Conservation (phyloP, 2,888 invertebrate species). For the Dynastes maya region DNA sequence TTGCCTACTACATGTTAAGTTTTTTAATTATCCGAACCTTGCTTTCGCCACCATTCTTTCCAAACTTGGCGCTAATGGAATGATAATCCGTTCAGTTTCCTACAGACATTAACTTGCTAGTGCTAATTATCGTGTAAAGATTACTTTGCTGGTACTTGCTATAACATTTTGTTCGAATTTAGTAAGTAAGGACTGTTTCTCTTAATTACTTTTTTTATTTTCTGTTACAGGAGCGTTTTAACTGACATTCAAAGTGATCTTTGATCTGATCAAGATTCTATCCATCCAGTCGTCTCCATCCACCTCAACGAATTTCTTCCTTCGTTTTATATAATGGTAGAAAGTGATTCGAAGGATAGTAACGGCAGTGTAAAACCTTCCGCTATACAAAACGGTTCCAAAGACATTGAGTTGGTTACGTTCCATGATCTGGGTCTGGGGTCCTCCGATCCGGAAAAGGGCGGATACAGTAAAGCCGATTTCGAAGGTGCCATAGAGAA, state of each 20-base stretch:
- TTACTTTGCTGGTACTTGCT: background rate
- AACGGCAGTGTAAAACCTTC: slow-evolving; percentile 44
- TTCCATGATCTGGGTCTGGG: slow-evolving; percentile 50
- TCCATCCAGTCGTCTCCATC: slow-evolving; percentile 55
- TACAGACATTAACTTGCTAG: background rate
- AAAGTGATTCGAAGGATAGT: slow-evolving; percentile 79
- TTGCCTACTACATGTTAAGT: background rate
- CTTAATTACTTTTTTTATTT: background rate
- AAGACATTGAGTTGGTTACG: slow-evolving; percentile 71
- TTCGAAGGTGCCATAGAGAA: slow-evolving; percentile 91
- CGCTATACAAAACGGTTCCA: slow-evolving; percentile 71
- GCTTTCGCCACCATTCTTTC: background rate
- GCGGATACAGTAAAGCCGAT: slow-evolving; percentile 81
- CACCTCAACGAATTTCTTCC: background rate
- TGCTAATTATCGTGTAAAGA: background rate
- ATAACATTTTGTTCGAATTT: background rate
- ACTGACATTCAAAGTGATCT: slow-evolving; percentile 19
- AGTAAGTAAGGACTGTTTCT: background rate
- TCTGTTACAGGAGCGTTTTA: slow-evolving; percentile 24
- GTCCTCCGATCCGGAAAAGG: slow-evolving; percentile 50
- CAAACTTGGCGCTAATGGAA: slow-evolving; percentile 2
- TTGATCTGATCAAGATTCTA: slow-evolving; percentile 63
- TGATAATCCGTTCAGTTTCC: background rate
- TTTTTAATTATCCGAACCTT: slow-evolving; percentile 1
- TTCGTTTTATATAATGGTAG: slow-evolving; percentile 84